Evolutionary conservation across 2,113 vertebrate genomes (phyloP), one percentile per base, ranked within the genome.

Genomic region (Protobothrops mucrosquamatus): DNA sequence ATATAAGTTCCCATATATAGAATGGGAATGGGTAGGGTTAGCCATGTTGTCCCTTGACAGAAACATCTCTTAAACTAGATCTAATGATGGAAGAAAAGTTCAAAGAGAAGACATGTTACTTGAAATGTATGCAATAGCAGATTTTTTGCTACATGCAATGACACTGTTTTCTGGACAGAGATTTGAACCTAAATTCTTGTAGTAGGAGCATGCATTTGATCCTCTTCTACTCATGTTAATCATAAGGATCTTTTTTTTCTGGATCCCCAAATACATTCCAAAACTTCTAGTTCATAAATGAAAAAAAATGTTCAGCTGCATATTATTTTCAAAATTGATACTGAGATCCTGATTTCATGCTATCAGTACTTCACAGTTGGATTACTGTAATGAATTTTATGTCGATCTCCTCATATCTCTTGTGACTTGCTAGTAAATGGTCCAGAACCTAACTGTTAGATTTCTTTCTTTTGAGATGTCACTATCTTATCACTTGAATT

Each of bases 301-400:
- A 96, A 64, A 61, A 59, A 94, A 93, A 94, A 29, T 93, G 34
- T 48, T 89, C 92, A 95, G 74, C 55, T 85, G 39, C 86, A 20
- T 92, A 29, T 87, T 92, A 87, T 93, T 95, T 95, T 91, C 87
- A 94, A 93, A 96, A 93, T 93, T 91, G 92, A 86, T 95, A 59
- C 81, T 94, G 94, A 96, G 56, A 88, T 95, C 93, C 90, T 95
- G 88, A 90, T 93, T 94, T 95, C 95, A 93, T 89, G 69, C 85
- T 96, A 85, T 93, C 29, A 54, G 69, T 94, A 93, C 96, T 97
- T 97, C 96, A 97, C 96, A 97, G 89, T 94, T 91, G 0, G 43
- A 95, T 93, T 95, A 93, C 94, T 95, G 57, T 93, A 95, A 94
- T 0, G 0, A 85, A 87, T 96, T 97, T 96, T 86, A 92, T 97